Base-by-base conservation (phyloP, 2,113 vertebrate species). In the Eleginops maclovinus region DNA sequence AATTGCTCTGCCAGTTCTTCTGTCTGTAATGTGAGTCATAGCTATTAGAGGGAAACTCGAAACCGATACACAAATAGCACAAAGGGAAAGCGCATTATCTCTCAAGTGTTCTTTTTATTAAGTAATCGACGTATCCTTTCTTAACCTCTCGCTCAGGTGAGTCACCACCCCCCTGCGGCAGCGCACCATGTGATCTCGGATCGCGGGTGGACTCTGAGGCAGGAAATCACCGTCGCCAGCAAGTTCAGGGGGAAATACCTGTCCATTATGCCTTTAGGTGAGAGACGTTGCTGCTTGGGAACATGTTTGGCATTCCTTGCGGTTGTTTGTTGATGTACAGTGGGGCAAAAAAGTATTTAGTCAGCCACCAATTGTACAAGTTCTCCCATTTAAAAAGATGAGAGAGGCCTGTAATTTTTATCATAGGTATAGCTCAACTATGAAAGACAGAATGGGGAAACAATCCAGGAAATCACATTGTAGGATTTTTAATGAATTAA, bases 221-320 rank as follows among this genome's bases (percentile, higher is more conserved):
- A 99, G 87, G 97, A 99, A 80, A 99, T 99, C 53, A 97, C 97
- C 19, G 97, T 99, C 82, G 98, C 97, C 92, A 99, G 98, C 96
- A 99, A 99, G 67, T 99, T 99, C 77, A 93, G 97, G 22, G 97
- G 97, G 1, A 98, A 99, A 96, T 99, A 99, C 79, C 95, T 99
- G 68, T 99, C 98, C 69, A 97, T 99, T 72, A 99, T 99, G 97
- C 97, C 97, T 1, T 92, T 99, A 17, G 97, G 98, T 99, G 91
- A 95, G 83, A 40, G 4, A 28, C 8, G 0, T 1, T 19, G 7
- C 4, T 21, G 0, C 9, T 2, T 46, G 5, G 1, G 2, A 47
- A 19, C 17, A 60, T 16, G 1, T 15, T 1, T 2, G 41, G 5
- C 31, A 47, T 31, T 5, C 24, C 4, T n/a, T 49, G 22, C 1